phyloP scores from a whole-genome alignment of 1,140 invertebrate species.

The Hesperophylax magnus region DNA sequence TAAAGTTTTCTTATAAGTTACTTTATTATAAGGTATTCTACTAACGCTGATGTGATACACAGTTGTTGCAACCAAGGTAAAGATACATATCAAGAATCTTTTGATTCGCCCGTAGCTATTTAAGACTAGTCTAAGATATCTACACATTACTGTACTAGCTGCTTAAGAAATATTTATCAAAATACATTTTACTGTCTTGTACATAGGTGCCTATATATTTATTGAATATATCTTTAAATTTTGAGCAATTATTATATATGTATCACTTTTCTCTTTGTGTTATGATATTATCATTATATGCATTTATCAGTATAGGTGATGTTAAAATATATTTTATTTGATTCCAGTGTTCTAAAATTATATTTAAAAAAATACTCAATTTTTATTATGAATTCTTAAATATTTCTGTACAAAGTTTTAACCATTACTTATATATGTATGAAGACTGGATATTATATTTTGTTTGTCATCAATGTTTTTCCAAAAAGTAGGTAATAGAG shows the following conservation, averaged over 20 bases:
- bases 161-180: constrained; percentile 13
- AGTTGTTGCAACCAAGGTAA: constrained; percentile 69
- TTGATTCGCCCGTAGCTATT: constrained; percentile 53
- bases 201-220: constrained; percentile 49
- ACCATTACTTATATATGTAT: too few species aligned
- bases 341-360: too few species aligned
- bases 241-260: too few species aligned
- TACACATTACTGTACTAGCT: neutral
- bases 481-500: neutral
- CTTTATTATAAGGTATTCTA: constrained; percentile 40
- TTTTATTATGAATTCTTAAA: too few species aligned
- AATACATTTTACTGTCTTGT: constrained; percentile 37
- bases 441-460: too few species aligned
- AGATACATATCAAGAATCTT: constrained; percentile 68
- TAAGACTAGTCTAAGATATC: neutral
- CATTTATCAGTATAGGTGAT: too few species aligned
- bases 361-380: too few species aligned
- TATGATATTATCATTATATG: too few species aligned
- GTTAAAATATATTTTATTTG: too few species aligned
- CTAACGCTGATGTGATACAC: constrained; percentile 53
- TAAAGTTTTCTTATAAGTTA: constrained; percentile 19
- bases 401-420: too few species aligned
- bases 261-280: too few species aligned
- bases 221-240: neutral
- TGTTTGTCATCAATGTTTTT: neutral